Evolutionary conservation across 2,797 vertebrate species (phyloP).

Genomic region (Premnoplex brunnescens): DNA sequence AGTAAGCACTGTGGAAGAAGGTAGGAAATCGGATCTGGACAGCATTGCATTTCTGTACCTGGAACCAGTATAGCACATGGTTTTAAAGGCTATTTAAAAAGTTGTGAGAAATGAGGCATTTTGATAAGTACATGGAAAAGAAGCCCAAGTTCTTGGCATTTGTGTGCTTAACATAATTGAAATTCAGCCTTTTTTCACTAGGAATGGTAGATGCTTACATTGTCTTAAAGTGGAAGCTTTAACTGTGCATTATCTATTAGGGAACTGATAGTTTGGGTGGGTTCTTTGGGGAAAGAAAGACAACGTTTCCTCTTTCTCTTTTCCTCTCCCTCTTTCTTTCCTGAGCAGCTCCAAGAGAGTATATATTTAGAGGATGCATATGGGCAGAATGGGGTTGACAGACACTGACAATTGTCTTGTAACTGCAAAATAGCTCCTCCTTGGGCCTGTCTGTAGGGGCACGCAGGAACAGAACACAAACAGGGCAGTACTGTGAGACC

Average conservation of each 20-base stretch:
- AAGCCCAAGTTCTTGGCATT: background rate
- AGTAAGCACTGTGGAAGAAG: conserved; percentile 94
- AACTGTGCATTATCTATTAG: background rate
- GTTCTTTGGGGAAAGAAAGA: background rate
- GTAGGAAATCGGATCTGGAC: conserved; percentile 74
- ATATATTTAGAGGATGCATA: background rate
- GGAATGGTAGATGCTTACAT: background rate
- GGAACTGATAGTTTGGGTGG: background rate
- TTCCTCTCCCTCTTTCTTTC: background rate
- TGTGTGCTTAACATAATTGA: background rate
- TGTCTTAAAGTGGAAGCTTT: background rate
- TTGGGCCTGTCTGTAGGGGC: background rate
- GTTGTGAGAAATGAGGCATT: background rate
- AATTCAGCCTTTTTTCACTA: background rate
- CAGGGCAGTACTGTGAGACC: background rate
- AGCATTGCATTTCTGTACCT: background rate
- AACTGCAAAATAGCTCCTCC: background rate
- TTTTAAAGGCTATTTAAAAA: background rate
- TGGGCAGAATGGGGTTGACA: background rate
- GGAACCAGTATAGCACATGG: background rate
- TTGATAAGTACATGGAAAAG: background rate
- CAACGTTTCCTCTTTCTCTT: background rate
- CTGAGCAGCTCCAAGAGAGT: background rate
- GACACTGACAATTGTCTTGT: background rate
- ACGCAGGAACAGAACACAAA: background rate